Conservation (phyloP, 1,140 invertebrate species). For the Ceratitis capitata region DNA sequence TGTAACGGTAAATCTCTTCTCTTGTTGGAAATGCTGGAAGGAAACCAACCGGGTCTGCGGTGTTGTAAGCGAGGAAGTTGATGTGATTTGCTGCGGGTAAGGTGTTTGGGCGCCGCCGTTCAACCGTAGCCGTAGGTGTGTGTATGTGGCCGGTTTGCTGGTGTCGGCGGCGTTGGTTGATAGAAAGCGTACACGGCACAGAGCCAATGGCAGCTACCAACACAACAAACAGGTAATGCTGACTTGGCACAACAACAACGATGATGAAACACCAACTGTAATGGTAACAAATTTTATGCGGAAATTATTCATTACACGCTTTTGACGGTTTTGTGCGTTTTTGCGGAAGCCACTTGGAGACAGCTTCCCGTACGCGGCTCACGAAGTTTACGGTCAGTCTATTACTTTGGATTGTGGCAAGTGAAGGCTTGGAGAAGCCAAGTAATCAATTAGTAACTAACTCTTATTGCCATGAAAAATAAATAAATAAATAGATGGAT, state of each 20-base stretch:
- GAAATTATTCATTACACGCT: constrained; percentile 33
- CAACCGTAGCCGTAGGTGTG: not conserved
- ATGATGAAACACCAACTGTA: not conserved
- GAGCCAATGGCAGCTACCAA: not conserved
- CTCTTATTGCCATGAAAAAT: too few relatives aligned
- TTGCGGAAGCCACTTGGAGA: not conserved
- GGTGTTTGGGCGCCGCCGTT: not conserved
- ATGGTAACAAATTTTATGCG: constrained; percentile 15
- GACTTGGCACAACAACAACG: not conserved
- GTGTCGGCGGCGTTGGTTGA: not conserved
- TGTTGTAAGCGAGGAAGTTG: not conserved
- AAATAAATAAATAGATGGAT: too few relatives aligned
- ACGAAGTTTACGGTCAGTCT: not conserved
- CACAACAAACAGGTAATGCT: constrained; percentile 31
- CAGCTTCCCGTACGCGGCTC: not conserved
- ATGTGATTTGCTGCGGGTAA: not conserved
- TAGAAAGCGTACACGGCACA: not conserved
- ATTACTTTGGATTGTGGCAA: not conserved
- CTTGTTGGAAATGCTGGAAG: too few relatives aligned
- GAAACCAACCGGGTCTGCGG: not conserved
- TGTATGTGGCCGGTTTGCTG: not conserved
- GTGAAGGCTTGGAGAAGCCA: not conserved
- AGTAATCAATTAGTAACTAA: not conserved
- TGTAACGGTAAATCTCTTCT: constrained; percentile 29
- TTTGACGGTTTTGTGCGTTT: not conserved